phyloP scores from a whole-genome alignment of 2,888 invertebrate species.

The Rhogogaster chlorosoma region DNA sequence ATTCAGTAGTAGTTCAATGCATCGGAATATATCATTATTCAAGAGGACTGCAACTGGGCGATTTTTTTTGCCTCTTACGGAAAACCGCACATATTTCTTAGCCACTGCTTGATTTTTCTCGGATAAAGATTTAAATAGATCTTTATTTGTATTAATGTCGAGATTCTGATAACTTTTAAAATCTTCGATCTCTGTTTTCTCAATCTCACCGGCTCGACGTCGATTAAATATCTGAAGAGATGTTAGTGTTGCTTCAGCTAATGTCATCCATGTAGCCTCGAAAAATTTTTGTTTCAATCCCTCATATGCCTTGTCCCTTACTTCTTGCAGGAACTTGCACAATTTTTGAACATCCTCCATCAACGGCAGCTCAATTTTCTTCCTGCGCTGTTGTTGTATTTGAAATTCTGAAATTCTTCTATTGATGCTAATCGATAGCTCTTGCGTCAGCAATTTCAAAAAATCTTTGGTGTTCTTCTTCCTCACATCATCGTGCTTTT shows the following conservation, averaged over 20 bases:
- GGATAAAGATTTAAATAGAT: slow-evolving; percentile 45
- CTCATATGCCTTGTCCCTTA: neutral
- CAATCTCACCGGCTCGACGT: too few relatives aligned
- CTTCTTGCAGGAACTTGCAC: neutral
- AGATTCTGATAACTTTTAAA: slow-evolving; percentile 43
- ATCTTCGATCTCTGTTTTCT: slow-evolving; percentile 52
- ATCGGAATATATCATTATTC: slow-evolving; percentile 5
- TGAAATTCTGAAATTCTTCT: slow-evolving; percentile 52
- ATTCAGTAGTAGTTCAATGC: slow-evolving; percentile 47
- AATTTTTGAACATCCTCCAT: slow-evolving; percentile 50
- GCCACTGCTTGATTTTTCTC: slow-evolving; percentile 43
- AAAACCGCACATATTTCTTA: slow-evolving; percentile 55
- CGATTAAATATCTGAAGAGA: slow-evolving; percentile 56
- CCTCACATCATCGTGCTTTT: slow-evolving; percentile 53
- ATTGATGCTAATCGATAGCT: slow-evolving; percentile 55
- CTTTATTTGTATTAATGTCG: slow-evolving; percentile 7
- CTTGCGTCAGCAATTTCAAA: slow-evolving; percentile 54
- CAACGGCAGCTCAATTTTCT: slow-evolving; percentile 46
- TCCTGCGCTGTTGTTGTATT: slow-evolving; percentile 22
- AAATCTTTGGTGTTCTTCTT: slow-evolving; percentile 56
- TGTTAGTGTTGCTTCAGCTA: slow-evolving; percentile 48
- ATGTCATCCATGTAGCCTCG: slow-evolving; percentile 31
- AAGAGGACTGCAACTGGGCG: slow-evolving; percentile 56
- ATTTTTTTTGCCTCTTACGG: slow-evolving; percentile 55
- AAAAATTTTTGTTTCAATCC: slow-evolving; percentile 18